Evolutionary conservation across 2,113 vertebrate species (phyloP), one percentile per base, ranked within the genome.

Genomic region (Oreochromis niloticus): DNA sequence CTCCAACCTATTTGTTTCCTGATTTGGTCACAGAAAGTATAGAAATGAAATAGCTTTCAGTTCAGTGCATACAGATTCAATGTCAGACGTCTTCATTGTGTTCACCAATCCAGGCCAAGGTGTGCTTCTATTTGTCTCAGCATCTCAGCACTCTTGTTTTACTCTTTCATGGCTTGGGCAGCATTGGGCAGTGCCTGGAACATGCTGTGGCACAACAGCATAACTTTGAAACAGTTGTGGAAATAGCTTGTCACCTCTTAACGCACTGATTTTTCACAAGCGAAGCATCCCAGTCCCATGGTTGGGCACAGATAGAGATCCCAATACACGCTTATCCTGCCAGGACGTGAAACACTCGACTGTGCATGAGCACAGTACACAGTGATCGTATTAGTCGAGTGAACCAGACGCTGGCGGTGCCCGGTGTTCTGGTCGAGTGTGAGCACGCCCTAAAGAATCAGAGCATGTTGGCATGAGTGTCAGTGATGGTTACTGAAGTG

Each of bases 21-120:
- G 0, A 6, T 59, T 0, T 17, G 3, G 56, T 59, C 27, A n/a
- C 17, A 66, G 32, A 39, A 66, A 66, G 4, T 12, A 36, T 3
- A n/a, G 30, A 6, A 34, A 57, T 57, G 56, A 34, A 63, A 19
- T 0, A 2, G 30, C 9, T 36, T 0, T 19, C 9, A 66, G 32
- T 66, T 12, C 22, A 4, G 17, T 63, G 59, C 8, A 0, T 0
- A 63, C 59, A 63, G 9, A 39, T 12, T n/a, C 61, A 39, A n/a
- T 9, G 32, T 36, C 32, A 63, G 61, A 3, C 61, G 2, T 36
- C 32, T 66, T 12, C 17, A 12, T 12, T 39, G 61, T 13, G 4
- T 22, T 66, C 61, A 8, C 6, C 19, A 13, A 39, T 22, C 34
- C 9, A 63, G 16, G 16, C 30, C 30, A 1, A n/a, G 6, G 61